These are phyloP conservation scores for Acanthurus leucopareius DNA, from an alignment of 2,797 vertebrate genomes.

Conservation along the genomic window DNA sequence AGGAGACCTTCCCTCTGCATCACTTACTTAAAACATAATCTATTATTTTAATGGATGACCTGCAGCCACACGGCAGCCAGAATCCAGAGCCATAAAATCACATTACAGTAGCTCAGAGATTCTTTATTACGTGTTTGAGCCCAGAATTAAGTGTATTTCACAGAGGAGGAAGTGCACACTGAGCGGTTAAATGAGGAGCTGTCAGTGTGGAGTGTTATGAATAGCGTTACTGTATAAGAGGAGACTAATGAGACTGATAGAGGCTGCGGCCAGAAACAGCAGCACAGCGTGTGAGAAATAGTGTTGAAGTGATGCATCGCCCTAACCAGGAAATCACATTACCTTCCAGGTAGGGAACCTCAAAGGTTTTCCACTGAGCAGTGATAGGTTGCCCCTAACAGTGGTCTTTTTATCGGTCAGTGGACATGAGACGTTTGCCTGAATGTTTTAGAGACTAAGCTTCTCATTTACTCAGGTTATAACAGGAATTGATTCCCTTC, in stretches of 20 bases:
- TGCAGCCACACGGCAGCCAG: conserved; percentile 18
- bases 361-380: conserved; percentile 31
- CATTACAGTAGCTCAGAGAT: conserved; percentile 31
- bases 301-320: conserved; percentile 46
- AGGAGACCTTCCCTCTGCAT: conserved; percentile 24
- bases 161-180: conserved; percentile 44
- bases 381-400: conserved; percentile 27
- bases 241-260: conserved; percentile 74
- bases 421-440: conserved; percentile 15
- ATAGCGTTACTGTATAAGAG: conserved; percentile 60
- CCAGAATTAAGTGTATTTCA: conserved; percentile 47
- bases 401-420: conserved; percentile 8
- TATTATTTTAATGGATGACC: conserved; percentile 34
- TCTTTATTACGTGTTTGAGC: conserved; percentile 41
- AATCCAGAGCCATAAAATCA: conserved; percentile 43
- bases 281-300: conserved; percentile 62
- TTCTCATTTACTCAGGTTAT: conserved; percentile 25
- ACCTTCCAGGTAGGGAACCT: conserved; percentile 58
- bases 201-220: conserved; percentile 55
- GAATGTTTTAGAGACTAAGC: conserved; percentile 15
- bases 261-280: conserved; percentile 51
- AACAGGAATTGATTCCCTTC: conserved; percentile 32
- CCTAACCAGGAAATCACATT: conserved; percentile 65
- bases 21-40: conserved; percentile 33
- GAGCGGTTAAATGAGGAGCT: conserved; percentile 67